A percentile compares a stretch with the other conserved stretches of the same genome.
Evolutionary conservation across 2,797 vertebrate genomes (phyloP).

Genomic region (Numenius phaeopus): DNA sequence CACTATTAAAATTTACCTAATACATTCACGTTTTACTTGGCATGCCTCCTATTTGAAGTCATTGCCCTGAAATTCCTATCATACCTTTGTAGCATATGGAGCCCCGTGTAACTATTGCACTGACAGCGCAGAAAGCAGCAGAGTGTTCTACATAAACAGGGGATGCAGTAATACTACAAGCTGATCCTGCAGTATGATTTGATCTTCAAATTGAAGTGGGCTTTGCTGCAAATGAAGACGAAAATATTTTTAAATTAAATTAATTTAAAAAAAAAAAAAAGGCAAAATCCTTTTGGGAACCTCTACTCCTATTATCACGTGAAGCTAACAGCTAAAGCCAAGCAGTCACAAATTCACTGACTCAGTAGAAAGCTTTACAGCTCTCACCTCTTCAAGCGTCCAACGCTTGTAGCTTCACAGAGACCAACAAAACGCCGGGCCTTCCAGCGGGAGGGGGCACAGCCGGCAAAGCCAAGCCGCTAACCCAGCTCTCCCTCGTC

Average conservation of each 20-base stretch:
- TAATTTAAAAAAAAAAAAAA: too few relatives aligned
- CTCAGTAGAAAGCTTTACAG: background rate
- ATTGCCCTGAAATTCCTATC: slow-evolving; percentile 6
- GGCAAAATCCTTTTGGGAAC: background rate
- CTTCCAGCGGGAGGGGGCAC: background rate
- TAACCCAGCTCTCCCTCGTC: background rate
- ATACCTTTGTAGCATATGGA: background rate
- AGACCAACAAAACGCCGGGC: background rate
- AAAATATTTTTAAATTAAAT: background rate
- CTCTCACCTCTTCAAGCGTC: background rate
- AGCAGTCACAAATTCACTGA: background rate
- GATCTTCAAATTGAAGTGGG: rapidly evolving
- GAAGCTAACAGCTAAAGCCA: background rate
- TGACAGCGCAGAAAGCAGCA: background rate
- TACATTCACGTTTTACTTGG: background rate
- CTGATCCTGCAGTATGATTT: background rate
- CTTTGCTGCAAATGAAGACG: background rate
- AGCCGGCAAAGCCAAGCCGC: background rate
- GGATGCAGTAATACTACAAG: background rate
- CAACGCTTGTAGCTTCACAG: background rate
- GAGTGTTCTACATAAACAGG: background rate
- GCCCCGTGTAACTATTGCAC: background rate
- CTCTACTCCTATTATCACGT: background rate
- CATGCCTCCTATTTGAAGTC: background rate
- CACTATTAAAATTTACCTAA: background rate